phyloP scores from a whole-genome alignment of 2,797 vertebrate genomes.

The Acrossocheilus fasciatus region DNA sequence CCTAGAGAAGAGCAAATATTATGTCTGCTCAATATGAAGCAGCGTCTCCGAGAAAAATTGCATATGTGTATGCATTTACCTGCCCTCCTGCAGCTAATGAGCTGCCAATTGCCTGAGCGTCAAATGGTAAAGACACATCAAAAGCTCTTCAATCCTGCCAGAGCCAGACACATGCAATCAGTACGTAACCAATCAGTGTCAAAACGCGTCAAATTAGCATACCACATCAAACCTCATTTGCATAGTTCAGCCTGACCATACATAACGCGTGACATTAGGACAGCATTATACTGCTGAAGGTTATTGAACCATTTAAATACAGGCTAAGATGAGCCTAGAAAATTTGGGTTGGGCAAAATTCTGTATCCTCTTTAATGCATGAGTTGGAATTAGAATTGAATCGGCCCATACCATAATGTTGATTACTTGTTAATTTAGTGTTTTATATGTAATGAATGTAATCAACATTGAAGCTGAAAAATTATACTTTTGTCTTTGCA shows the following conservation, averaged over 20 bases:
- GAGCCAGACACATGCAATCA: conserved; percentile 44
- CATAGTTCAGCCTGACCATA: conserved; percentile 43
- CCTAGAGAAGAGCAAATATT: conserved; percentile 37
- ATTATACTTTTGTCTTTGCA: background rate
- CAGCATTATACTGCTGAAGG: background rate
- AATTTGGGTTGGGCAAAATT: background rate
- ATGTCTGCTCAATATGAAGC: conserved; percentile 24
- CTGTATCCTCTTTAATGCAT: background rate
- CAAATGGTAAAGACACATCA: conserved; percentile 29
- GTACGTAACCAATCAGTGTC: conserved; percentile 44
- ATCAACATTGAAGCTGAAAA: background rate
- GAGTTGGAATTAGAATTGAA: background rate
- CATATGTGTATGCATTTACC: conserved; percentile 40
- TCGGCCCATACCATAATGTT: background rate
- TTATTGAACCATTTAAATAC: background rate
- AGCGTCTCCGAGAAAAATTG: conserved; percentile 4
- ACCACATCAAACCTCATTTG: conserved; percentile 40
- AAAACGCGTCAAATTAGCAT: conserved; percentile 24
- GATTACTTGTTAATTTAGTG: background rate
- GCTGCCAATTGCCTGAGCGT: conserved; percentile 37
- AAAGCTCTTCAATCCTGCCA: conserved; percentile 46
- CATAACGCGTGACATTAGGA: conserved; percentile 34
- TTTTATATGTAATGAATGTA: background rate
- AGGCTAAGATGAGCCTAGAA: background rate
- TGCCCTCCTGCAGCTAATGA: conserved; percentile 42